Evolutionary conservation across 2,113 vertebrate genomes (phyloP).

Genomic region (Misgurnus mizolepis): DNA sequence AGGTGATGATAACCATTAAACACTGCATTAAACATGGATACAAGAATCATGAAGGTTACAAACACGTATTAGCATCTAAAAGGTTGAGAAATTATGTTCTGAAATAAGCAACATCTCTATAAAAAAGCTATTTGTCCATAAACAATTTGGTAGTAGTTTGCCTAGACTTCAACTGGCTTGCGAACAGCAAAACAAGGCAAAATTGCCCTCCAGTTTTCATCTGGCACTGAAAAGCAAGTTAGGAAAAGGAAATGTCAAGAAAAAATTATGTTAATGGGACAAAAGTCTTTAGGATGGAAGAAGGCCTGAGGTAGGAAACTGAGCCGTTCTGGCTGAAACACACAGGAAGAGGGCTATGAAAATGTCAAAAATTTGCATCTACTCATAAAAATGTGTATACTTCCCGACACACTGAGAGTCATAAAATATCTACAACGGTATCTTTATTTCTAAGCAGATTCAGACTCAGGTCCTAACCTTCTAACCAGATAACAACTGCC

Average conservation of each 20-base stretch:
- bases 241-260: neutral
- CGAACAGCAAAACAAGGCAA: conserved; percentile 4
- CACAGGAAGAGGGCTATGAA: conserved; percentile 2
- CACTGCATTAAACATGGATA: neutral
- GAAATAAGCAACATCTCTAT: neutral
- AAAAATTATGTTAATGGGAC: conserved; percentile 1
- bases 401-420: conserved; percentile 12
- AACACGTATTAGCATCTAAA: neutral
- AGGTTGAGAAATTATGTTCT: neutral
- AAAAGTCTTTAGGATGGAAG: neutral
- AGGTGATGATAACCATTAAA: neutral
- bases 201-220: neutral
- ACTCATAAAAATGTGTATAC: conserved; percentile 30
- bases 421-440: neutral
- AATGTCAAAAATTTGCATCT: conserved; percentile 42
- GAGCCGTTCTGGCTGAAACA: neutral
- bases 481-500: too few species aligned
- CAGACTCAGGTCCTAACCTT: neutral
- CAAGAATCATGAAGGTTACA: neutral
- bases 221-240: neutral
- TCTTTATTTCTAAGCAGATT: neutral
- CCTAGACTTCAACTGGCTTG: conserved; percentile 9
- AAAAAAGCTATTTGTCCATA: neutral
- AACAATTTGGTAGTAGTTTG: neutral
- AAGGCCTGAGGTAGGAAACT: neutral